Percentiles rank a stretch among this genome's conserved stretches.
phyloP scores from a whole-genome alignment of 1,140 invertebrate genomes.

The Babylonia areolata region DNA sequence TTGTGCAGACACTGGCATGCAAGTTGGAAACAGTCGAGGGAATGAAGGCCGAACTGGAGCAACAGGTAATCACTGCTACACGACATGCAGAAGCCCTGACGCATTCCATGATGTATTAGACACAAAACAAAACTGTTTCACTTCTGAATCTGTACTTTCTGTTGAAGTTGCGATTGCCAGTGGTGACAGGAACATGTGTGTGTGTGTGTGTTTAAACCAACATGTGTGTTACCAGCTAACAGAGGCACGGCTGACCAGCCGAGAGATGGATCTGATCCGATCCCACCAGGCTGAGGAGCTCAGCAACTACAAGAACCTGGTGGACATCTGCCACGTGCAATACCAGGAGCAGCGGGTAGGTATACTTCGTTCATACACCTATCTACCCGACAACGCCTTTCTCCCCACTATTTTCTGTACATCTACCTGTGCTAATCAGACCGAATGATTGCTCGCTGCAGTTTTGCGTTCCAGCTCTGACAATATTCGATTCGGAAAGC shows the following conservation, averaged over 20 bases:
- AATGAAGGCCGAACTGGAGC: not conserved
- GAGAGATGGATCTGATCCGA: not conserved
- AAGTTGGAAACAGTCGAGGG: not conserved
- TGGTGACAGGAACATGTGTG: not conserved
- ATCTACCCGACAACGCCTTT: no score
- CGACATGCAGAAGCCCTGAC: no score
- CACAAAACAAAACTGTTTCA: no score
- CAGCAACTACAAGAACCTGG: constrained; percentile 12
- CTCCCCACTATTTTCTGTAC: no score
- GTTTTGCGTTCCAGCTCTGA: no score
- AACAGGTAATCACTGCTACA: not conserved
- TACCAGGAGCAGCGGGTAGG: constrained; percentile 18
- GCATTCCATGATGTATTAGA: no score
- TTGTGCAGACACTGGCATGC: not conserved
- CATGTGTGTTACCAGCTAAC: not conserved
- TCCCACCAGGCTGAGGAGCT: not conserved
- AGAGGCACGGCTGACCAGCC: not conserved
- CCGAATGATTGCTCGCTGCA: no score
- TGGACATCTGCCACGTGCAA: not conserved
- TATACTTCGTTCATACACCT: no score
- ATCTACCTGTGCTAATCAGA: no score
- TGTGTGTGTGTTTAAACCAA: not conserved
- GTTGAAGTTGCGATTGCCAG: no score
- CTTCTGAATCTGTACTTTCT: no score
- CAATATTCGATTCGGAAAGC: no score